Conservation (phyloP, 2,113 vertebrate species). For the Nesoenas mayeri region DNA sequence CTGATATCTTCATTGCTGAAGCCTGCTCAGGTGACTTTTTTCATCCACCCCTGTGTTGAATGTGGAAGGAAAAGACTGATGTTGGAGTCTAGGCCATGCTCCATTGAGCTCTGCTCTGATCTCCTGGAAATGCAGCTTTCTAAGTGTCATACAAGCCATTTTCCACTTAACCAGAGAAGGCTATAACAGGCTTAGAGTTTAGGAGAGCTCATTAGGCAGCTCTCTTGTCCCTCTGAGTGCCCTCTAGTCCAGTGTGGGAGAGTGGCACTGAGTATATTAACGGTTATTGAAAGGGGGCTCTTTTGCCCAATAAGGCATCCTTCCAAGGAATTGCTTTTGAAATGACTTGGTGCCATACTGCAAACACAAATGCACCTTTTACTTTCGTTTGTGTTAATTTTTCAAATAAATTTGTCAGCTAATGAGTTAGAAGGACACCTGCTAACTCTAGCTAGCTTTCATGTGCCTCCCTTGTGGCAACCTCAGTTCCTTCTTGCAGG, state of each 20-base stretch:
- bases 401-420: neutral
- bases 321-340: neutral
- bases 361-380: neutral
- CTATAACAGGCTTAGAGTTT: neutral
- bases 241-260: neutral
- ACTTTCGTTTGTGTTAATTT: neutral
- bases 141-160: neutral
- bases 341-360: neutral
- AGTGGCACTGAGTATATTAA: neutral
- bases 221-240: neutral
- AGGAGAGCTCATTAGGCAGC: neutral
- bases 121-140: neutral
- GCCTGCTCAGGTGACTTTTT: neutral
- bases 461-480: neutral
- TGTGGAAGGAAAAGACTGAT: neutral
- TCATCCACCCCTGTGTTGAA: neutral
- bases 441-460: neutral
- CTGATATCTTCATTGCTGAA: neutral
- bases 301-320: neutral
- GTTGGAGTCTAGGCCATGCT: neutral
- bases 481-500: neutral
- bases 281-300: neutral
- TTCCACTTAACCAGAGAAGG: neutral
- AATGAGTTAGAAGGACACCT: neutral
- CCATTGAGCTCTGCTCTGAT: neutral